Evolutionary conservation across 1,140 invertebrate species (phyloP).

Genomic region (Vollenhovia emeryi): DNA sequence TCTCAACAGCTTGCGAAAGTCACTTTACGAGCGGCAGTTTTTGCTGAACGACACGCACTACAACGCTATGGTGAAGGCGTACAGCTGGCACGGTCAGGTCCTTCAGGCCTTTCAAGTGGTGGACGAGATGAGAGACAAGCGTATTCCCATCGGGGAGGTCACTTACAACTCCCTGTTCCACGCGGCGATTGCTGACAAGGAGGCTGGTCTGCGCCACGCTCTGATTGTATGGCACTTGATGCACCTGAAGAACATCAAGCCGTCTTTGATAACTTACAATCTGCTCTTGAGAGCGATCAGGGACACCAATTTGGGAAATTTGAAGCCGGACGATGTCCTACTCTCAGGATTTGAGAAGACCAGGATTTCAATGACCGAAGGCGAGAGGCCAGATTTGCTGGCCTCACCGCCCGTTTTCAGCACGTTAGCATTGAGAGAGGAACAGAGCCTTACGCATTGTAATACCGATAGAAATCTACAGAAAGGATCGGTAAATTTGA

Average conservation of each 20-base stretch:
- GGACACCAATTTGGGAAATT: conserved; percentile 92
- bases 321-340: conserved; percentile 86
- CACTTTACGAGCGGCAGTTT: conserved; percentile 87
- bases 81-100: conserved; percentile 92
- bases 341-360: conserved; percentile 9
- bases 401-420: conserved; percentile 74
- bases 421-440: neutral
- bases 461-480: neutral
- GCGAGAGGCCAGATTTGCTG: conserved; percentile 76
- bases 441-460: neutral
- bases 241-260: conserved; percentile 87
- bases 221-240: conserved; percentile 95
- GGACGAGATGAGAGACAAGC: conserved; percentile 92
- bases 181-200: conserved; percentile 91
- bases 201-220: conserved; percentile 92
- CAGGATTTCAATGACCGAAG: conserved; percentile 59
- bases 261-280: conserved; percentile 92
- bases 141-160: conserved; percentile 88
- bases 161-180: conserved; percentile 94
- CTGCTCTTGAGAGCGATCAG: conserved; percentile 91
- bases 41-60: conserved; percentile 92
- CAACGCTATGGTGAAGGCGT: conserved; percentile 96
- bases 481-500: conserved; percentile 52
- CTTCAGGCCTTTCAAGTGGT: conserved; percentile 91
- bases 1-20: conserved; percentile 86